A percentile compares a stretch with the other conserved stretches of the same genome.
These are phyloP conservation scores for Argopecten irradians DNA, from an alignment of 1,140 invertebrate genomes.

Conservation along the genomic window DNA sequence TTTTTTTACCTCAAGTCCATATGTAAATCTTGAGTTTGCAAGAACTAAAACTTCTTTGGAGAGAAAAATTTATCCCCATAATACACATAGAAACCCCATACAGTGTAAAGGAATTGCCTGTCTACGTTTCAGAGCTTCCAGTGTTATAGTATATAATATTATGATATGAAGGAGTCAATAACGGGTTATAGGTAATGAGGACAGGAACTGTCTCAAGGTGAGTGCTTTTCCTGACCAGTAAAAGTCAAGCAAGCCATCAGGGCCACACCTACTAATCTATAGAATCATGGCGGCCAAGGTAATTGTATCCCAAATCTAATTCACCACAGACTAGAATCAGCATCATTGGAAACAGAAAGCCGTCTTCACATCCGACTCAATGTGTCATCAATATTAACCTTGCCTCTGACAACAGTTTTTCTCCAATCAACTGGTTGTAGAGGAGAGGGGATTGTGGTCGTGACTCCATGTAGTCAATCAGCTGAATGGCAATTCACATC, in stretches of 20 bases:
- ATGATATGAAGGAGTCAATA: not conserved
- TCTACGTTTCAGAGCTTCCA: not conserved
- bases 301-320: not conserved
- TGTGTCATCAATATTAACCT: not conserved
- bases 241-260: not conserved
- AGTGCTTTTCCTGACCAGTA: not conserved
- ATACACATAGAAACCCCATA: too few relatives aligned
- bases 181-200: not conserved
- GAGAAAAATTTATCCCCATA: too few relatives aligned
- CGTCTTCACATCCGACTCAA: not conserved
- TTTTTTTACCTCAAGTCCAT: too few relatives aligned
- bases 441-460: too few relatives aligned
- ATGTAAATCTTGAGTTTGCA: too few relatives aligned
- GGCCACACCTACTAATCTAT: not conserved
- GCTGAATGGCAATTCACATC: not conserved
- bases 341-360: constrained; percentile 1
- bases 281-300: not conserved
- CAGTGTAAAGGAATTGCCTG: too few relatives aligned
- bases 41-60: too few relatives aligned
- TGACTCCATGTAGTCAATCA: too few relatives aligned
- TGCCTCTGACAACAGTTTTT: not conserved
- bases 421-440: not conserved
- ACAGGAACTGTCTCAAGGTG: not conserved
- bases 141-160: not conserved
- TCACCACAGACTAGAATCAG: not conserved